Percentiles rank a stretch among this genome's conserved stretches.
phyloP scores from a whole-genome alignment of 2,797 vertebrate species.

The Monodelphis domestica region DNA sequence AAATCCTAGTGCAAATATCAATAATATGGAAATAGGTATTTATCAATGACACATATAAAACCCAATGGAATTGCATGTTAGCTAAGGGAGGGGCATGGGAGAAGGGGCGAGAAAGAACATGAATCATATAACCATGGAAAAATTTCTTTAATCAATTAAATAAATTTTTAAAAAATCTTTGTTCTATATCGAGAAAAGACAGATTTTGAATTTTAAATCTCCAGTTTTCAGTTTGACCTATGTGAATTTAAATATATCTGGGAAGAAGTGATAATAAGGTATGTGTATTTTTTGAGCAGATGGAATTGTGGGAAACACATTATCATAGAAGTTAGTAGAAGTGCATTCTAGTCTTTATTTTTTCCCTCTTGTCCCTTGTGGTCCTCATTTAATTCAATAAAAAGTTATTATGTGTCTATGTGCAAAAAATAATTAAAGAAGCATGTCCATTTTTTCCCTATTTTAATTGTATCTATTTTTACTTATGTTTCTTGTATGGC shows the following conservation, averaged over 20 bases:
- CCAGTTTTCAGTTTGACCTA: neutral
- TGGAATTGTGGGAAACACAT: neutral
- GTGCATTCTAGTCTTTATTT: neutral
- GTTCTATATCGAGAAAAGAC: neutral
- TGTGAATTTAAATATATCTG: neutral
- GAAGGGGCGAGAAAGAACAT: too few relatives aligned
- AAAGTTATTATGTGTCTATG: neutral
- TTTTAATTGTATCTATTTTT: neutral
- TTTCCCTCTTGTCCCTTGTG: neutral
- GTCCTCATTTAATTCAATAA: neutral
- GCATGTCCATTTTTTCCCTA: neutral
- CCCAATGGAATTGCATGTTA: too few relatives aligned
- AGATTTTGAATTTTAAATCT: neutral
- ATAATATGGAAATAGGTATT: too few relatives aligned
- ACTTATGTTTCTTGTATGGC: neutral
- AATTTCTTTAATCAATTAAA: too few relatives aligned
- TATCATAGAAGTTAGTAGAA: neutral
- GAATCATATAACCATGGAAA: too few relatives aligned
- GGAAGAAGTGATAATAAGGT: neutral
- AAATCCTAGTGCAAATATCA: too few relatives aligned
- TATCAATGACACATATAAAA: too few relatives aligned
- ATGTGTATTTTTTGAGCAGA: neutral
- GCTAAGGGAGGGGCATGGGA: too few relatives aligned
- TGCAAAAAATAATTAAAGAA: neutral
- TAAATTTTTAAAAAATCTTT: too few relatives aligned